A percentile compares a stretch with the other conserved stretches of the same genome.
Conservation (phyloP, 2,113 vertebrate species). For the Saguinus imperator region DNA sequence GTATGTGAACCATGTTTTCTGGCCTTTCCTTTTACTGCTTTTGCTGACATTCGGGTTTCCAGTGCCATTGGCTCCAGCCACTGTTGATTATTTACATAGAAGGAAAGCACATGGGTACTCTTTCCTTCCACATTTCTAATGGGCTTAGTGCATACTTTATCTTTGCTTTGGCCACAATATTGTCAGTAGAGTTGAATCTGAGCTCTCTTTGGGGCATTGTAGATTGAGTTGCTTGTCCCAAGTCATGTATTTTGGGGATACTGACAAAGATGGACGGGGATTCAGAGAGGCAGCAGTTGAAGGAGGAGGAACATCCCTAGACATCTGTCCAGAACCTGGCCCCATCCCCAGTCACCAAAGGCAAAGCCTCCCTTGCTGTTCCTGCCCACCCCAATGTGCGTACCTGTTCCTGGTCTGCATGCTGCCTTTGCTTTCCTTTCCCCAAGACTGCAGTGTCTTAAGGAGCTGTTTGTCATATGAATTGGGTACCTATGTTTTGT, state of each 20-base stretch:
- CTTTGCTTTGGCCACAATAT: neutral
- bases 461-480: neutral
- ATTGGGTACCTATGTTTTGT: neutral
- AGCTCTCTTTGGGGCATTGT: neutral
- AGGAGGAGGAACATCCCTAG: neutral
- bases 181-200: neutral
- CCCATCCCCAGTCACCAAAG: too few species aligned
- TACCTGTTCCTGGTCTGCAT: neutral
- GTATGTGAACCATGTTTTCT: too few species aligned
- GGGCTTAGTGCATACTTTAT: neutral
- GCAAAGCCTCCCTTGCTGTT: neutral
- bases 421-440: neutral
- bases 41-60: neutral
- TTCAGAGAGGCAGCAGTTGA: neutral
- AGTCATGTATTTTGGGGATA: neutral
- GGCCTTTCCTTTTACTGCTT: too few species aligned
- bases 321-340: neutral
- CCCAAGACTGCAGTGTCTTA: neutral
- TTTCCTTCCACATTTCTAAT: neutral
- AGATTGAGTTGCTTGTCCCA: neutral
- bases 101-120: neutral
- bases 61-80: neutral
- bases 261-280: neutral
- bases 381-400: accelerated
- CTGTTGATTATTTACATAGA: neutral